Base-by-base conservation (phyloP, 2,797 vertebrate genomes). In the Darevskia nairensis region DNA sequence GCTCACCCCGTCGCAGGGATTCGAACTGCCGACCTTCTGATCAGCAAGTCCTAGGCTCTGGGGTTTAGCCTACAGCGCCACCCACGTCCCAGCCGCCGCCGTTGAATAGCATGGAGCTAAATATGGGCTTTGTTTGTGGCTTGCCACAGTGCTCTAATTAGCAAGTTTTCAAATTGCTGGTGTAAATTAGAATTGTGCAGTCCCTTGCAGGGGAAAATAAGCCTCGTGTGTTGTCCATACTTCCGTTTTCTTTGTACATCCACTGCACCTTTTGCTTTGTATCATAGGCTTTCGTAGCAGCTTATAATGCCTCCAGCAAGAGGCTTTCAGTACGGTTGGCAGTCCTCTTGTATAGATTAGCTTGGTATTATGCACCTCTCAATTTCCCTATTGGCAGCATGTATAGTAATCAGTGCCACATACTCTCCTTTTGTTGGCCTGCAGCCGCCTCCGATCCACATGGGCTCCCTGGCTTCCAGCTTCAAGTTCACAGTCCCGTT, bases 131-230 rank as follows among this genome's bases (percentile, higher is more conserved):
- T 23, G 23, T 46, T 27, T 50, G 8, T 15, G 6, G 35, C 1
- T 61, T 80, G 87, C 66, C 81, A 55, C 61, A 32, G 39, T 44
- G 72, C 46, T 59, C 88, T 88, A 35, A 80, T 91, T 82, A 82
- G 44, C 25, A 88, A 80, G 8, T 91, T 90, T 87, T 75, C 66
- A 76, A 84, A 64, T 86, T 89, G 8, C 21, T 21, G 85, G 79
- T 82, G 10, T 27, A 84, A 82, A 44, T 19, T 8, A 1, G 11
- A 82, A 59, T 82, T 84, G 21, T 0, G 0, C 32, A 84, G 5
- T 32, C 83, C 3, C 41, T 85, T 68, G 25, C 35, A 72, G 19
- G 0, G 2, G 19, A 3, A 15, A 87, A 59, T 4, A 72, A 86
- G 23, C 46, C 87, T 89, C 64, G 29, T 41, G 21, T 5, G 13